Conservation (phyloP, 2,797 vertebrate species). For the Margarornis squamiger region DNA sequence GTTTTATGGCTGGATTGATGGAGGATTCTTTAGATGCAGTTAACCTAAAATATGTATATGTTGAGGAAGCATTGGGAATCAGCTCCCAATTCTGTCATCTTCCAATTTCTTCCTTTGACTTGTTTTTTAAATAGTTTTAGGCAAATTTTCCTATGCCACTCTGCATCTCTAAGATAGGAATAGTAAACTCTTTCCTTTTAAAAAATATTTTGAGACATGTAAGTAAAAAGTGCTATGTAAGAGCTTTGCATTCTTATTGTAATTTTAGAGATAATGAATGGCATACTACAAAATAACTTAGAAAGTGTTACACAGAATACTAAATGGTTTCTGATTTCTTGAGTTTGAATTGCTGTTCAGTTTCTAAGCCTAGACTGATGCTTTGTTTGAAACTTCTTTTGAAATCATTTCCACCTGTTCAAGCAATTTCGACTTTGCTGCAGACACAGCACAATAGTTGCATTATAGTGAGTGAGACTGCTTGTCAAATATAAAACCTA, state of each 20-base stretch:
- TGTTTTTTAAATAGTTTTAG: neutral
- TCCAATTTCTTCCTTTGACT: neutral
- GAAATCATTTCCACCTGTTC: slow-evolving; percentile 33
- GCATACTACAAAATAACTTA: neutral
- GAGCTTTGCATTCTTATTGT: slow-evolving; percentile 11
- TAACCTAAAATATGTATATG: neutral
- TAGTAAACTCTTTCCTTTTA: neutral
- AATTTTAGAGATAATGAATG: slow-evolving; percentile 25
- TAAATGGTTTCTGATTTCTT: slow-evolving; percentile 3
- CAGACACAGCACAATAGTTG: neutral
- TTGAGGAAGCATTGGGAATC: neutral
- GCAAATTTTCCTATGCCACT: neutral
- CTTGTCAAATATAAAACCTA: slow-evolving; percentile 36
- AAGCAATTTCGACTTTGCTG: slow-evolving; percentile 37
- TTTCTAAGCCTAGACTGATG: neutral
- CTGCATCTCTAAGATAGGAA: neutral
- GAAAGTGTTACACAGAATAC: neutral
- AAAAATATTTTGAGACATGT: neutral
- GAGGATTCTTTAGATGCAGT: neutral
- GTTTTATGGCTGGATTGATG: neutral
- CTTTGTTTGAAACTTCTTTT: slow-evolving; percentile 46
- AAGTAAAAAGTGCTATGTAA: slow-evolving; percentile 11
- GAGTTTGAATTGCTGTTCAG: neutral
- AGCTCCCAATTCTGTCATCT: neutral
- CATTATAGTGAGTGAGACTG: neutral